Percentiles rank a stretch among this genome's conserved stretches.
phyloP scores from a whole-genome alignment of 1,140 invertebrate genomes.

The Drosophila varians region DNA sequence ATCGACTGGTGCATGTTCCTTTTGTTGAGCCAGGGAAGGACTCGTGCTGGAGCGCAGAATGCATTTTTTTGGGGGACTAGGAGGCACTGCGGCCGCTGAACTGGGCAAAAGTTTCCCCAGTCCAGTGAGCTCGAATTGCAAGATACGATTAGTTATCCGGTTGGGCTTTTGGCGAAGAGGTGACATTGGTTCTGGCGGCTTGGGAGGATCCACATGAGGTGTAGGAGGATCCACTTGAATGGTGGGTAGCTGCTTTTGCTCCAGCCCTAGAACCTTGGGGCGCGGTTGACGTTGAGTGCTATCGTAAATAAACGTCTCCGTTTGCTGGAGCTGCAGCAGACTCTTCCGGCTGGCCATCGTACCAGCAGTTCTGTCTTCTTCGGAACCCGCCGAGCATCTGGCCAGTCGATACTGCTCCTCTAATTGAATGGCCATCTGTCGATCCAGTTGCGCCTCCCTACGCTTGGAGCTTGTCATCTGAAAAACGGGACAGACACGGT shows the following conservation, averaged over 20 bases:
- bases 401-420: constrained; percentile 46
- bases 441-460: constrained; percentile 69
- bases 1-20: not conserved
- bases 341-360: constrained; percentile 20
- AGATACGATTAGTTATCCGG: constrained; percentile 53
- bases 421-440: constrained; percentile 68
- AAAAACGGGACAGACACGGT: constrained; percentile 25
- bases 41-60: constrained; percentile 61
- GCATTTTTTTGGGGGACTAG: not conserved
- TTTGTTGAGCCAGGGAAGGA: constrained; percentile 20
- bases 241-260: constrained; percentile 26
- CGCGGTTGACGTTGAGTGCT: constrained; percentile 36
- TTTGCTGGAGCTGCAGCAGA: constrained; percentile 44
- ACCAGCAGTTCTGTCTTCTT: not conserved
- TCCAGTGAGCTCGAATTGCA: constrained; percentile 46
- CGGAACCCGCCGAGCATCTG: constrained; percentile 11
- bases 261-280: constrained; percentile 29
- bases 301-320: constrained; percentile 60
- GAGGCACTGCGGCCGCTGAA: not conserved
- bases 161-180: constrained; percentile 42
- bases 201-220: constrained; percentile 65
- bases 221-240: constrained; percentile 76
- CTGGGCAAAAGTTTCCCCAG: constrained; percentile 3
- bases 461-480: constrained; percentile 64
- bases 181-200: constrained; percentile 18